A percentile compares a stretch with the other conserved stretches of the same genome.
phyloP scores from a whole-genome alignment of 2,888 invertebrate genomes.

The Xylota sylvarum region DNA sequence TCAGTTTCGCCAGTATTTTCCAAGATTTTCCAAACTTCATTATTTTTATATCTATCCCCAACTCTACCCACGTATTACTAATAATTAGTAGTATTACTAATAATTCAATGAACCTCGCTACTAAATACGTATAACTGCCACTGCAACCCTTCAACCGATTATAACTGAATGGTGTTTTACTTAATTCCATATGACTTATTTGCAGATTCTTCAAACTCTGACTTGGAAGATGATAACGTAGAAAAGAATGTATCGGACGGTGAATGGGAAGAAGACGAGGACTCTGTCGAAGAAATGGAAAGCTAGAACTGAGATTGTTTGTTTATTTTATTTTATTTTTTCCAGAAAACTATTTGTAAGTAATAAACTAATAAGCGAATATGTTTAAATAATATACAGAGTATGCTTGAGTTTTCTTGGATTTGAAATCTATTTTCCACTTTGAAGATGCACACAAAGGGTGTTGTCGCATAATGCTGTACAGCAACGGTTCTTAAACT shows the following conservation, averaged over 20 bases:
- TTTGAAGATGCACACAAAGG: no score
- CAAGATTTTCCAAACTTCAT: no score
- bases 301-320: slow-evolving; percentile 37
- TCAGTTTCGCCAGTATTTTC: no score
- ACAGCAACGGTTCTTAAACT: no score
- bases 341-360: background rate
- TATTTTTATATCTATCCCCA: no score
- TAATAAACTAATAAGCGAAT: background rate
- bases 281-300: slow-evolving; percentile 79
- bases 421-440: no score
- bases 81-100: no score
- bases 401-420: no score
- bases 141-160: no score
- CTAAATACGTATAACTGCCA: background rate
- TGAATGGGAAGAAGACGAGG: slow-evolving; percentile 80
- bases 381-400: background rate
- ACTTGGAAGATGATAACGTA: slow-evolving; percentile 78
- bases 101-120: no score
- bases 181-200: slow-evolving; percentile 3
- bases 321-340: background rate
- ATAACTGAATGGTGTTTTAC: background rate
- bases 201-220: slow-evolving; percentile 80
- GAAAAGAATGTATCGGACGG: slow-evolving; percentile 78
- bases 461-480: no score
- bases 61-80: no score